These are phyloP conservation scores for Podilymbus podiceps DNA, from an alignment of 2,113 vertebrate genomes.

Conservation along the genomic window DNA sequence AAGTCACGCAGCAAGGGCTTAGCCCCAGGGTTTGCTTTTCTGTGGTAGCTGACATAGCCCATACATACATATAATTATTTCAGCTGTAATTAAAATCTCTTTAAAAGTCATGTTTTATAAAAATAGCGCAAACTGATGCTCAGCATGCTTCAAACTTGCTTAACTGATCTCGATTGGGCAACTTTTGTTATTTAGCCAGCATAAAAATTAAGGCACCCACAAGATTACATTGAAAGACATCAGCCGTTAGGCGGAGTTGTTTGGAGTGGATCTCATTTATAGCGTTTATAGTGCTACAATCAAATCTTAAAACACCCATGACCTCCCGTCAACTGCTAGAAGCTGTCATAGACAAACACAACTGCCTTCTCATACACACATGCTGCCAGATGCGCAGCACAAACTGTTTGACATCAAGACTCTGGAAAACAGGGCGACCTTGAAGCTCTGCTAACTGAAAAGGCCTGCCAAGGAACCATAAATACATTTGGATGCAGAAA, in stretches of 20 bases:
- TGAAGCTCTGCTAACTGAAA: neutral
- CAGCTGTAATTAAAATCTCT: neutral
- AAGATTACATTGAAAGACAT: neutral
- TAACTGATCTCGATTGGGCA: neutral
- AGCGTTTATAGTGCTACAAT: neutral
- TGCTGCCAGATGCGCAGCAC: neutral
- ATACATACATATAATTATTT: neutral
- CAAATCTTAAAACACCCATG: neutral
- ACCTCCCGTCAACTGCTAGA: slow-evolving; percentile 4
- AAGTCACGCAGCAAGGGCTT: neutral
- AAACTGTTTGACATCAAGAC: neutral
- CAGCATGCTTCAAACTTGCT: neutral
- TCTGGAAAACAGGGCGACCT: neutral
- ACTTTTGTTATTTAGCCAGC: neutral
- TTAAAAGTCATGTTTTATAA: neutral
- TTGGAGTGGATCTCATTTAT: neutral
- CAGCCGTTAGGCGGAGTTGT: neutral
- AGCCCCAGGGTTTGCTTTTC: neutral
- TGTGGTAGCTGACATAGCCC: neutral
- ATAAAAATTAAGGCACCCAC: neutral
- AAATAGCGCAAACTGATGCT: neutral
- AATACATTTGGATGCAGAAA: neutral
- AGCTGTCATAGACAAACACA: neutral
- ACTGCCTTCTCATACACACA: neutral
- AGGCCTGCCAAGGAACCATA: neutral